Percentiles rank a stretch among this genome's conserved stretches.
phyloP scores from a whole-genome alignment of 2,888 invertebrate species.

The Cylindroiulus punctatus region DNA sequence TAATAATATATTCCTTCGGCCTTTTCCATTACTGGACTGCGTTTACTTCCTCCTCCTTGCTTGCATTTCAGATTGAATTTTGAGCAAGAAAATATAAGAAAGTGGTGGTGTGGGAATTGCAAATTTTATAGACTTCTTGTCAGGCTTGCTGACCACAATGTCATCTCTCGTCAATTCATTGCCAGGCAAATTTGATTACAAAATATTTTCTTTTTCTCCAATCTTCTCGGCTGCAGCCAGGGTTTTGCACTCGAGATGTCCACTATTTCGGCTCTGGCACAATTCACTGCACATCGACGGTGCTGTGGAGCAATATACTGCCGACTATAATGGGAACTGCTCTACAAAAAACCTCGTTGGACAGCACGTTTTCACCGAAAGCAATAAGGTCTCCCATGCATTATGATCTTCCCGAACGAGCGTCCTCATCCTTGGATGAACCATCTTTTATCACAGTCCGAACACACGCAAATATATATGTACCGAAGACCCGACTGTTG shows the following conservation, averaged over 20 bases:
- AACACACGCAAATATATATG: constrained; percentile 34
- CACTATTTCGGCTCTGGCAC: constrained; percentile 29
- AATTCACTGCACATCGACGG: constrained; percentile 22
- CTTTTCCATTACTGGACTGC: constrained; percentile 45
- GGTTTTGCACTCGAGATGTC: constrained; percentile 40
- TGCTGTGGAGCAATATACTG: constrained; percentile 6
- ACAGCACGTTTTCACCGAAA: constrained; percentile 52
- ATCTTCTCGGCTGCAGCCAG: constrained; percentile 19
- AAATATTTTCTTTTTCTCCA: constrained; percentile 32
- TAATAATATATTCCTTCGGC: constrained; percentile 45
- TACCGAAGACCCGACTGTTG: constrained; percentile 20
- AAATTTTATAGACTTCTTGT: constrained; percentile 50
- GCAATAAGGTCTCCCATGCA: constrained; percentile 53
- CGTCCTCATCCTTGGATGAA: constrained; percentile 43
- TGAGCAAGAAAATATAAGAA: constrained; percentile 49
- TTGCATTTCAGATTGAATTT: constrained; percentile 47
- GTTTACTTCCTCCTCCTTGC: constrained; percentile 35
- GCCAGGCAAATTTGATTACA: constrained; percentile 55
- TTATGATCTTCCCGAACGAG: constrained; percentile 49
- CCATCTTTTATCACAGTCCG: constrained; percentile 47
- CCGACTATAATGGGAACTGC: constrained; percentile 34
- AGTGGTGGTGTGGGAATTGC: constrained; percentile 51
- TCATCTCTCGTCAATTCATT: constrained; percentile 55
- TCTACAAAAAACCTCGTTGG: constrained; percentile 1
- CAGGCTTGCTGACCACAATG: constrained; percentile 55